Base-by-base conservation (phyloP, 2,797 vertebrate species). In the Xenentodon cancila region DNA sequence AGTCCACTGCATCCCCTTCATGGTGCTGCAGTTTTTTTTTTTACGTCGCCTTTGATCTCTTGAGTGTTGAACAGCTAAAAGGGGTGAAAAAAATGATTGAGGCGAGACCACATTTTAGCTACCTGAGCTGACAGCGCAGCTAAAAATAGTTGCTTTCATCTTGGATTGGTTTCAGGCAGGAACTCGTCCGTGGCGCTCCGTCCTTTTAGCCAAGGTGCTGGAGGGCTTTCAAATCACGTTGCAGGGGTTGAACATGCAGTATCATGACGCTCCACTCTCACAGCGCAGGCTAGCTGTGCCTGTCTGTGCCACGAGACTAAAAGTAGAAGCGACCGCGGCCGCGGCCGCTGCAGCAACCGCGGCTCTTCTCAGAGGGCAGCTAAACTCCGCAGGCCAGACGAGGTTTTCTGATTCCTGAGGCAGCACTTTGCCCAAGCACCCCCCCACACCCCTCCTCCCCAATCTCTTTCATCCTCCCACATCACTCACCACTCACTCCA, bases 71-170 rank as follows among this genome's bases (percentile, higher is more conserved):
- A 68, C 71, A 81, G 75, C 65, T 63, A 40, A 69, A 73, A 16
- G 25, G 43, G 7, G 48, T 9, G 4, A n/a, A 27, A 42, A 59
- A 59, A 50, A 71, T 76, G 75, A 82, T 75, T 12, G 64, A 75
- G 65, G 62, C 37, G 8, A 84, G 65, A 75, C 68, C 65, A 68
- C 65, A 71, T 80, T 85, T 82, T 76, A 59, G 75, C 68, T 81
- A 77, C 64, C 69, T 71, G 68, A 73, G 79, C 75, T 65, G 75
- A 79, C 59, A 62, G 58, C 69, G 60, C 32, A 30, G 70, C 75
- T 80, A 84, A 88, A 87, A 87, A 85, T 85, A 81, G 83, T 46
- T 19, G 17, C 71, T 85, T 85, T 88, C 73, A 82, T 87, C 76
- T 77, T 5, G 34, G 64, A 73, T 71, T 75, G 62, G 67, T 82